These are phyloP conservation scores for Drosophila kikkawai DNA, from an alignment of 1,140 invertebrate genomes.

Conservation along the genomic window DNA sequence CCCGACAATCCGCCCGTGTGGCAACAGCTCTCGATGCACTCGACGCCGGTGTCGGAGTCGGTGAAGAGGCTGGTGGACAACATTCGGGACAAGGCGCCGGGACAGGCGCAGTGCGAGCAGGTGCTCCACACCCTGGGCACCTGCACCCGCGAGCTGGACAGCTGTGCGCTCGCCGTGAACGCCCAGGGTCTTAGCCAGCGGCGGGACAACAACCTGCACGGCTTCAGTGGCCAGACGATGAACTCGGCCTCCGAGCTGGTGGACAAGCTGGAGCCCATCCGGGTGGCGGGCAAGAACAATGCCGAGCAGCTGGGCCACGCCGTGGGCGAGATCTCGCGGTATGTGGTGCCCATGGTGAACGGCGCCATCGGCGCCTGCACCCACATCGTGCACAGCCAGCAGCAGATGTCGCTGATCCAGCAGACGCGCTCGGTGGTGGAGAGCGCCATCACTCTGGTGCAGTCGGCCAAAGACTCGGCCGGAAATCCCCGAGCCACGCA, in stretches of 20 bases:
- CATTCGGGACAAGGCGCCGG: constrained; percentile 97
- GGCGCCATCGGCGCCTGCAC: constrained; percentile 95
- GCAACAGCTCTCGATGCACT: constrained; percentile 96
- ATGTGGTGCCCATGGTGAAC: constrained; percentile 93
- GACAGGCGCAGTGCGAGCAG: constrained; percentile 96
- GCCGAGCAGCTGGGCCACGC: constrained; percentile 97
- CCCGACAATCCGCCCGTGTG: constrained; percentile 97
- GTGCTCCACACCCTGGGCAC: constrained; percentile 92
- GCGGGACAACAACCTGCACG: constrained; percentile 92
- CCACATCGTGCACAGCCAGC: constrained; percentile 94
- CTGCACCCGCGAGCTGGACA: constrained; percentile 93
- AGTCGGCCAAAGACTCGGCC: constrained; percentile 94
- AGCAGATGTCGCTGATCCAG: constrained; percentile 95
- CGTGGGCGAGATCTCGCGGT: constrained; percentile 91
- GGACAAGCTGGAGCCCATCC: constrained; percentile 93
- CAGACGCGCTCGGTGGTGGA: constrained; percentile 98
- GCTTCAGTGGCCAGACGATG: constrained; percentile 92
- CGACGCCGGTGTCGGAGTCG: constrained; percentile 97
- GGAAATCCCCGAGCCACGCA: constrained; percentile 95
- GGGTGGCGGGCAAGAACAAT: constrained; percentile 94
- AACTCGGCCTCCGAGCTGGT: constrained; percentile 91
- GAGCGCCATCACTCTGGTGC: constrained; percentile 93
- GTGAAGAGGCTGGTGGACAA: constrained; percentile 97
- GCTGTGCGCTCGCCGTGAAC: constrained; percentile 93
- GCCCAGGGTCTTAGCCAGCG: constrained; percentile 91